Base-by-base conservation (phyloP, 1,140 invertebrate species). In the Zaprionus capensis region DNA sequence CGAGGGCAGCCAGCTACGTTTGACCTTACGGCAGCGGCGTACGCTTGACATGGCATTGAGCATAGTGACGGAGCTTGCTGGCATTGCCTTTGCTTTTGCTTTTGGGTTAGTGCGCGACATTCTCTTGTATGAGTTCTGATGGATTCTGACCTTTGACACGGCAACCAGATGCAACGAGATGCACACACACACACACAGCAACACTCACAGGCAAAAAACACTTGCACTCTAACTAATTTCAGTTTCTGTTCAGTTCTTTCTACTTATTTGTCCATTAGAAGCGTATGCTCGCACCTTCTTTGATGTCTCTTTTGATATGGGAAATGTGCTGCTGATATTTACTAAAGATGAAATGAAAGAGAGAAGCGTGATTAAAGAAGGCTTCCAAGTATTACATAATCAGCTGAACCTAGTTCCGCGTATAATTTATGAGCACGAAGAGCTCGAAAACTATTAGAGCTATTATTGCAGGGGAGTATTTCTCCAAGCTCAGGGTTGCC, bases 91-190 rank as follows among this genome's bases (percentile, higher is more conserved):
- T 80, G 72, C 73, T 71, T 73, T 75, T 78, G 67, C 84, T 67
- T 88, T 76, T 80, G 72, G 77, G 80, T 73, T 75, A 65, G 67
- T 62, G 53, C 56, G 72, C 69, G 81, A 84, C 84, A 88, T 87
- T 79, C 78, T 84, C 77, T 76, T 84, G 66, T 81, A 46, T 46
- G 41, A 46, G 41, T 46, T 46, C 41, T 20, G 41, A 46, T 46
- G 69, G 78, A 62, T 76, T 75, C 67, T 84, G 76, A 81, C 84
- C 78, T 81, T 88, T 87, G 57, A 63, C 58, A 57, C 55, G 71
- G 59, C 63, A 67, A 77, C 63, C 31, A 59, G 41, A 44, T 71
- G 55, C n/a, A 17, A 66, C 78, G 41, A 49, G 17, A 49, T 49
- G 44, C 53, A 55, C 51, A 58, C 51, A 59, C 22, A 51, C 67